Base-by-base conservation (phyloP, 2,797 vertebrate species). In the Pteropus rufus region DNA sequence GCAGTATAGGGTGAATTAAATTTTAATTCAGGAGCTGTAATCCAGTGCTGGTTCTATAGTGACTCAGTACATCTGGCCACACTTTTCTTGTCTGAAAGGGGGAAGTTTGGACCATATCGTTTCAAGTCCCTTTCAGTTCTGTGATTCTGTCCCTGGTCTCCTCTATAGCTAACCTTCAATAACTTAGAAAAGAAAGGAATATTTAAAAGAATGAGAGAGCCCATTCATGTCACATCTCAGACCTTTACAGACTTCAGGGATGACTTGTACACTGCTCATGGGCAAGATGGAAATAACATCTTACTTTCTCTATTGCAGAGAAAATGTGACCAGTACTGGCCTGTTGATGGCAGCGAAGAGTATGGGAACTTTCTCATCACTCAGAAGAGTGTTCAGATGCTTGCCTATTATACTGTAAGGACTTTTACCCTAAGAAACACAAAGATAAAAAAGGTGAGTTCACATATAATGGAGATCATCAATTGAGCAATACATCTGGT, bases 301-400 rank as follows among this genome's bases (percentile, higher is more conserved):
- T 24, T 41, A 8, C 94, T 96, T 90, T 97, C 3, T 96, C 44
- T 97, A 88, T 97, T 93, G 77, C 98, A 99, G 99, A 99, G 99
- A 98, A 99, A 99, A 98, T 99, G 99, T 98, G 99, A 99, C 96
- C 99, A 99, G 97, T 99, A 99, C 97, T 99, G 99, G 99, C 99
- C 99, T 29, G 80, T 98, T 0, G 99, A 99, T 97, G 98, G 98
- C n/a, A 99, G 99, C 97, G 99, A 99, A 98, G 99, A 99, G 95
- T 99, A 99, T 72, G 99, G 99, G 64, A 98, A 98, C 94, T 99
- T 99, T 96, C 97, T 99, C 97, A 99, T 99, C 97, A 99, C 99
- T 54, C 98, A 99, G 97, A 99, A 99, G 97, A 99, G 98, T 97
- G 99, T 98, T 87, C 98, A 98, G 65, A 98, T 98, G 54, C 98